phyloP scores from a whole-genome alignment of 2,888 invertebrate genomes.

The Drosophila sordidula region DNA sequence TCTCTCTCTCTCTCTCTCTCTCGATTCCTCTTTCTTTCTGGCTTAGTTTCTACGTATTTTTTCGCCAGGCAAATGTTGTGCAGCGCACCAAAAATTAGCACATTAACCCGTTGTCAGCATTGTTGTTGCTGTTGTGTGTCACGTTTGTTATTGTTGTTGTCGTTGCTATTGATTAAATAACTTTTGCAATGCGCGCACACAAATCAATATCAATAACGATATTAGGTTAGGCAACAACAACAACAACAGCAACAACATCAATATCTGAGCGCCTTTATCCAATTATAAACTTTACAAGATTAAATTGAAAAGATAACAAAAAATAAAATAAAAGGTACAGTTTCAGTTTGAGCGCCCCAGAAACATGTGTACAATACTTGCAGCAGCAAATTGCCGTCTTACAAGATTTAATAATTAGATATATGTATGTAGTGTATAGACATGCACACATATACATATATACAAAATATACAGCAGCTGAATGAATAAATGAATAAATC shows the following conservation, averaged over 20 bases:
- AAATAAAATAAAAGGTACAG: constrained; percentile 43
- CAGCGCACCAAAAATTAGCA: constrained; percentile 67
- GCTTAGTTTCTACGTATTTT: constrained; percentile 22
- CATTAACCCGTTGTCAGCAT: constrained; percentile 72
- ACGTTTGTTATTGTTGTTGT: constrained; percentile 23
- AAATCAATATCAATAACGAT: constrained; percentile 60
- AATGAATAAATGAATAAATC: constrained; percentile 74
- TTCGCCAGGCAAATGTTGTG: constrained; percentile 39
- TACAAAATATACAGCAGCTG: constrained; percentile 43
- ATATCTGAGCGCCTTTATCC: constrained; percentile 54
- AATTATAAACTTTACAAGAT: constrained; percentile 56
- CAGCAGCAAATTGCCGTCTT: constrained; percentile 56
- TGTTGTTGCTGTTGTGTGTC: constrained; percentile 43
- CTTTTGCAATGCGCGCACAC: constrained; percentile 41
- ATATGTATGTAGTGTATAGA: constrained; percentile 17
- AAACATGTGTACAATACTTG: constrained; percentile 56
- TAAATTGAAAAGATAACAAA: constrained; percentile 11
- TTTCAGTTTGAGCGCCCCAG: constrained; percentile 28
- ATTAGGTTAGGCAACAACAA: constrained; percentile 28
- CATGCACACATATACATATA: constrained; percentile 24
- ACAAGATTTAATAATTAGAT: constrained; percentile 58
- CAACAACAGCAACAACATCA: constrained; percentile 28
- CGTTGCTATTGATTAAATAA: constrained; percentile 74
- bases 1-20: constrained; percentile 12
- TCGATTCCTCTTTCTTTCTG: constrained; percentile 13